Percentiles rank a stretch among this genome's conserved stretches.
phyloP scores from a whole-genome alignment of 2,797 vertebrate genomes.

The Phataginus tricuspis region DNA sequence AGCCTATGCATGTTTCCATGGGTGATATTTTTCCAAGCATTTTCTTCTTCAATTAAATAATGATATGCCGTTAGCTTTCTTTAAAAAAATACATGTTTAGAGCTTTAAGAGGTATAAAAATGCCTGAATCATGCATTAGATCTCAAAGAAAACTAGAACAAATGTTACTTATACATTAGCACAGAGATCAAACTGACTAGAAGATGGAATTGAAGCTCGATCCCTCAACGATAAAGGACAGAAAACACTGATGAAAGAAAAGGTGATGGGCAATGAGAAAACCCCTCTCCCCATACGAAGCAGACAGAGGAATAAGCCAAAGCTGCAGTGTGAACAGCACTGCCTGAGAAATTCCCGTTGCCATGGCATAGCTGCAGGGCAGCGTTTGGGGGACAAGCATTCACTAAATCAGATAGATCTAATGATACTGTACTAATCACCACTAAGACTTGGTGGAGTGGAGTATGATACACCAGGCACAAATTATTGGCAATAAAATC shows the following conservation, averaged over 20 bases:
- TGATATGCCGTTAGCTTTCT: not conserved
- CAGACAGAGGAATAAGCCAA: not conserved
- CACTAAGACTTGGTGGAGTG: not conserved
- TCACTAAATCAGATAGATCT: not conserved
- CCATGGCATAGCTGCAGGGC: not conserved
- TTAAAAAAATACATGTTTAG: not conserved
- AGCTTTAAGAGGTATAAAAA: not conserved
- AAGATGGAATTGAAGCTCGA: not conserved
- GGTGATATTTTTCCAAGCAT: not conserved
- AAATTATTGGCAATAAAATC: not conserved
- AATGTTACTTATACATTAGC: not conserved
- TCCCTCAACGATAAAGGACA: not conserved
- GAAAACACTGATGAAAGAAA: not conserved
- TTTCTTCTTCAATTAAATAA: not conserved
- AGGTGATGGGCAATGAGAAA: too few species aligned
- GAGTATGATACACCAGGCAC: too few species aligned
- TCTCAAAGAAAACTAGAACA: not conserved
- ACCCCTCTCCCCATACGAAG: not conserved
- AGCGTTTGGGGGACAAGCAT: not conserved
- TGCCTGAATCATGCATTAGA: not conserved
- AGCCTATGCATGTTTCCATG: not conserved
- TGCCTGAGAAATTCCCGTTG: too few species aligned
- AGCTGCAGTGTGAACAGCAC: not conserved
- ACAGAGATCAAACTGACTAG: not conserved
- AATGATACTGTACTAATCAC: not conserved